These are phyloP conservation scores for Oryzias sinensis DNA, from an alignment of 2,797 vertebrate species.

Conservation along the genomic window DNA sequence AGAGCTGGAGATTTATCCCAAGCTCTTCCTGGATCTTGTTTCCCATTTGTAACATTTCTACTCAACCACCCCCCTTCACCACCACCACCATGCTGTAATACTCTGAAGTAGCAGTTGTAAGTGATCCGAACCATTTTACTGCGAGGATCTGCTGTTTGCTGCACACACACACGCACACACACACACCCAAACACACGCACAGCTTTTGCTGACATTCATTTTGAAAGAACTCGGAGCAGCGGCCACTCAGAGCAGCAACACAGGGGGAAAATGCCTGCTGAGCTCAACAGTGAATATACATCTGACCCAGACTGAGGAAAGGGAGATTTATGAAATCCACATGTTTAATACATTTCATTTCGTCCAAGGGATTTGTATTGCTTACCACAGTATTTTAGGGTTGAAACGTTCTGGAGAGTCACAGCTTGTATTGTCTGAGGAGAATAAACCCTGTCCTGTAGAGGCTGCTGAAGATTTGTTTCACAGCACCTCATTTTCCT, in stretches of 20 bases:
- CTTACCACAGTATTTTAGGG: conserved; percentile 77
- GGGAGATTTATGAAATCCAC: conserved; percentile 82
- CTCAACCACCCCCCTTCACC: conserved; percentile 46
- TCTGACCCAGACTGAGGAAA: conserved; percentile 73
- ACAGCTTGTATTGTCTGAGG: conserved; percentile 74
- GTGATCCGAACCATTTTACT: conserved; percentile 68
- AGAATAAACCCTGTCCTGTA: conserved; percentile 67
- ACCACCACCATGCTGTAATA: conserved; percentile 52
- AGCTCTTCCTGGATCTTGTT: conserved; percentile 30
- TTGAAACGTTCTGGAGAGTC: conserved; percentile 70
- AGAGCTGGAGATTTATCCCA: conserved; percentile 27
- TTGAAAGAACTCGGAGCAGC: conserved; percentile 65
- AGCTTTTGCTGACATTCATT: conserved; percentile 76
- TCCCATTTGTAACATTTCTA: conserved; percentile 41
- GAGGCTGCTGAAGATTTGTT: conserved; percentile 71
- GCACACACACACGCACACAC: conserved; percentile 21
- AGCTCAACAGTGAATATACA: conserved; percentile 74
- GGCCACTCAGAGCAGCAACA: conserved; percentile 64
- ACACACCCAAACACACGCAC: conserved; percentile 29
- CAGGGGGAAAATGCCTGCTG: conserved; percentile 64
- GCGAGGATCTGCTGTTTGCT: conserved; percentile 62
- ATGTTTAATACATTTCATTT: conserved; percentile 87
- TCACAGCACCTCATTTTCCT: conserved; percentile 53
- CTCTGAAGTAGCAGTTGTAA: conserved; percentile 62
- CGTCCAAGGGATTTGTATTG: conserved; percentile 81